Evolutionary conservation across 2,113 vertebrate genomes (phyloP).

Genomic region (Myanophis thanlyinensis): DNA sequence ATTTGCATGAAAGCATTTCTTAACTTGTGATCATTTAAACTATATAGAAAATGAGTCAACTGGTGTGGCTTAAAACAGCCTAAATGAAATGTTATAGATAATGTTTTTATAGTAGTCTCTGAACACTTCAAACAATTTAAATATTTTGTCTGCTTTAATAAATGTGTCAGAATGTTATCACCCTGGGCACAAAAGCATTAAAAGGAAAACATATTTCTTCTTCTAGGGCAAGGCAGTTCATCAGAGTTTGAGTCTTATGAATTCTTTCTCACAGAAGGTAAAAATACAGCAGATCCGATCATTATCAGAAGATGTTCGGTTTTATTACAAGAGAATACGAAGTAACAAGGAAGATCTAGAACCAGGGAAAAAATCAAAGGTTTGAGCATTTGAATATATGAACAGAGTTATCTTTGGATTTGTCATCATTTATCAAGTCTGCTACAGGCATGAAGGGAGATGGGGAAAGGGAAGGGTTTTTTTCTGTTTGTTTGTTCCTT

Average conservation of each 20-base stretch:
- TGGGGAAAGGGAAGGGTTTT: neutral
- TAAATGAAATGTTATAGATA: neutral
- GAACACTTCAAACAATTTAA: neutral
- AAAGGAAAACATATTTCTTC: slow-evolving; percentile 3
- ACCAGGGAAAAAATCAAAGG: slow-evolving; percentile 95
- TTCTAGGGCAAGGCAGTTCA: slow-evolving; percentile 92
- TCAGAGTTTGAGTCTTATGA: slow-evolving; percentile 91
- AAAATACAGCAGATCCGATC: slow-evolving; percentile 91
- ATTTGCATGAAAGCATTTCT: neutral
- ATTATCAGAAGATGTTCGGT: slow-evolving; percentile 89
- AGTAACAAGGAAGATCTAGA: slow-evolving; percentile 94
- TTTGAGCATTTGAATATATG: slow-evolving; percentile 52
- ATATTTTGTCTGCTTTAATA: slow-evolving; percentile 20
- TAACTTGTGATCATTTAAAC: neutral
- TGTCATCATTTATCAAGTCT: neutral
- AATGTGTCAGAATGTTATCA: neutral
- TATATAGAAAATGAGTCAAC: neutral
- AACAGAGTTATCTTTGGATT: neutral
- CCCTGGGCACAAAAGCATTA: slow-evolving; percentile 24
- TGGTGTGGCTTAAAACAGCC: neutral
- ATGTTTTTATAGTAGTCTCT: neutral
- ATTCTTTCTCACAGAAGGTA: slow-evolving; percentile 95
- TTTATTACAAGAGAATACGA: slow-evolving; percentile 91
- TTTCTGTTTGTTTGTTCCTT: neutral
- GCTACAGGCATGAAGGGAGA: neutral